A percentile compares a stretch with the other conserved stretches of the same genome.
These are phyloP conservation scores for Holacanthella duospinosa DNA, from an alignment of 2,888 invertebrate genomes.

Conservation along the genomic window DNA sequence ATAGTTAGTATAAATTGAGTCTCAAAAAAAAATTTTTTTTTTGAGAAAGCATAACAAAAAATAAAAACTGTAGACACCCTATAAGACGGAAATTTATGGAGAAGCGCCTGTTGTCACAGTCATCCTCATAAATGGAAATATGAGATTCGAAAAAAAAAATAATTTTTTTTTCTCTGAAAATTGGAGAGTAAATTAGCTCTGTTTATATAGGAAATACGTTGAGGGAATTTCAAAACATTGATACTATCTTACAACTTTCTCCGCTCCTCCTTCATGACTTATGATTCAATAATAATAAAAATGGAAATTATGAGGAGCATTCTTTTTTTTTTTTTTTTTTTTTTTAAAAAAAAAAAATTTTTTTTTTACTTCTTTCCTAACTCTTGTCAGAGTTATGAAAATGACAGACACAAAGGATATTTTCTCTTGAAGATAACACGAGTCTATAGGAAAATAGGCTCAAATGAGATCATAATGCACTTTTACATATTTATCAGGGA, in stretches of 20 bases:
- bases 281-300: neutral
- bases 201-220: neutral
- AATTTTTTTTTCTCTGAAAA: neutral
- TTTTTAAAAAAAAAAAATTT: neutral
- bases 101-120: neutral
- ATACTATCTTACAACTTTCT: neutral
- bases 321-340: neutral
- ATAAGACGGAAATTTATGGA: neutral
- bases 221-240: neutral
- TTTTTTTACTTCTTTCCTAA: conserved; percentile 1
- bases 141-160: neutral
- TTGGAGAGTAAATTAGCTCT: neutral
- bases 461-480: too few relatives aligned
- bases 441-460: too few relatives aligned
- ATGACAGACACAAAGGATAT: conserved; percentile 22
- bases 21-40: too few relatives aligned
- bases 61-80: too few relatives aligned
- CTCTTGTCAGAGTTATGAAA: conserved; percentile 22
- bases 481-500: too few relatives aligned
- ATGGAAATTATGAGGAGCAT: neutral
- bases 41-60: too few relatives aligned
- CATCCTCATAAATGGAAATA: neutral
- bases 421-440: conserved; percentile 24
- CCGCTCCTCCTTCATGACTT: neutral
- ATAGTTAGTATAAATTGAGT: too few relatives aligned